Base-by-base conservation (phyloP, 2,888 invertebrate genomes). In the Agrochola macilenta region DNA sequence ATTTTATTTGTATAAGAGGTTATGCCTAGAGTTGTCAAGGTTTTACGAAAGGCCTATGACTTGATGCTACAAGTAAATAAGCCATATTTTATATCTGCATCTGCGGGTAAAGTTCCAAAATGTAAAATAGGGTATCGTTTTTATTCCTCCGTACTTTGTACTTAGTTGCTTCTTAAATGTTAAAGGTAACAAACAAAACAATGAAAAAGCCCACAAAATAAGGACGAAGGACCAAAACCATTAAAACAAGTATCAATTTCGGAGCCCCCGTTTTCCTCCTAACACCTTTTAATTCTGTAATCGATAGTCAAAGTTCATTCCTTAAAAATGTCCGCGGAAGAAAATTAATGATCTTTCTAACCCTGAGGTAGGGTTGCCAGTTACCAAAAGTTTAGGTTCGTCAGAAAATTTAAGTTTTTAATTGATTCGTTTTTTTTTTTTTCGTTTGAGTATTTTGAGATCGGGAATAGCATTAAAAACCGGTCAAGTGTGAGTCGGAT, bases 181-280 rank as follows among this genome's bases (percentile, higher is more conserved):
- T 17, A 69, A 81, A 54, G 1, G 35, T 61, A 61, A 66, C 17
- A 66, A 66, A 46, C 20, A 54, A n/a, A n/a, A 39, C 5, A 35
- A 57, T n/a, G n/a, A 54, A 70, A 71, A 73, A 30, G 52, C 57
- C 14, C 1, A 54, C 23, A 63, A 83, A 80, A 70, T 74, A 63
- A 70, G 63, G 58, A 14, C 43, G 23, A 71, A 73, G 49, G 30
- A 54, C 57, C 57, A 61, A 75, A 66, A 49, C 76, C 83, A 77
- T 78, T 83, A 81, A 74, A 83, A 78, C 7, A 77, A 78, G 77
- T 82, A 87, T 86, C 86, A 82, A 77, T 86, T 74, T 83, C 81
- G 23, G 46, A 14, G 26, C 61, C 52, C 69, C 66, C 74, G 54
- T 79, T 82, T 82, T 46, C 20, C 61, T 78, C 68, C 78, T 71